Base-by-base conservation (phyloP, 92 coral and sea anemone species). In the Virgularia gustaviana region DNA sequence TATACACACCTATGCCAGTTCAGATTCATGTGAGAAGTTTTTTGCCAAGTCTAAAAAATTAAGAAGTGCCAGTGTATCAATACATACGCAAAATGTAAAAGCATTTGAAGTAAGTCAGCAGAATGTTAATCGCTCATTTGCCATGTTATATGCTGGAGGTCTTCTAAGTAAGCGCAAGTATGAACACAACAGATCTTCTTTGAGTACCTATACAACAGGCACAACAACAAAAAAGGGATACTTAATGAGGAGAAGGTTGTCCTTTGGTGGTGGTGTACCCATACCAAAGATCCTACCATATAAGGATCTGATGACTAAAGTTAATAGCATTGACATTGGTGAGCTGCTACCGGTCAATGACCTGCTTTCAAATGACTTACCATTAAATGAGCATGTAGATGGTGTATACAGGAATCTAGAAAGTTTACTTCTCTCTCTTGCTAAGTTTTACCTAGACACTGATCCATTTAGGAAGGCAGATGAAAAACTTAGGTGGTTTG, bases 241-340 rank as follows among this genome's bases (percentile, higher is more conserved):
- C 37, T 53, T 36, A 6, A 75, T 75, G 18, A 76, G 49, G 41
- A 42, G 71, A 24, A 22, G 88, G 45, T 79, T 83, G 10, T 54
- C 33, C 27, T 87, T 87, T 42, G 76, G 81, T 47, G 51, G 63
- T 51, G 91, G 89, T 11, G 58, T 86, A 13, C 83, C 88, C 6
- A 56, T 79, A 36, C 88, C 91, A 16, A 75, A 44, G 29, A 76
- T 85, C 49, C 79, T 87, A 39, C 42, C 95, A 1, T 88, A 82
- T 71, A 78, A 62, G 1, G 31, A 10, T 2, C 30, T 85, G 0
- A 75, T 85, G 52, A 25, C 39, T 0, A 81, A 88, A 32, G 83
- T 88, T 13, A 42, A 13, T 22, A 39, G 55, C 20, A 78, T 85
- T 47, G 79, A 87, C 52, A 66, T 87, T 20, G 86, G 84, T 4